These are phyloP conservation scores for Uloborus diversus DNA, from an alignment of 1,140 invertebrate genomes.

Conservation along the genomic window DNA sequence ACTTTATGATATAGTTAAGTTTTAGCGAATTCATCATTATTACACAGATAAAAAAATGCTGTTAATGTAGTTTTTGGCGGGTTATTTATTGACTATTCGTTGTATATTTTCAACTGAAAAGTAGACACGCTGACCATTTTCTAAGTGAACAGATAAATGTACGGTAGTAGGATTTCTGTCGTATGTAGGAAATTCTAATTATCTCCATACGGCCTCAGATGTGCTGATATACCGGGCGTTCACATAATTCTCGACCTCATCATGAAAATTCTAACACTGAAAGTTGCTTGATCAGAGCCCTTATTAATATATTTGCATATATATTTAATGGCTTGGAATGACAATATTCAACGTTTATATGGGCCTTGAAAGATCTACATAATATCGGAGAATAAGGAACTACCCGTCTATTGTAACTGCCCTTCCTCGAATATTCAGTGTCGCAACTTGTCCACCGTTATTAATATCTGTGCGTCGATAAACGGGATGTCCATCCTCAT, in stretches of 20 bases:
- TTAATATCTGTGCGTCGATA: not conserved
- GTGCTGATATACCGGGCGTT: conserved; percentile 56
- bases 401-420: not conserved
- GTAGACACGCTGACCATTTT: conserved; percentile 59
- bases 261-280: not conserved
- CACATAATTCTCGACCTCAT: not conserved
- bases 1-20: not conserved
- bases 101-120: not conserved
- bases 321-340: conserved; percentile 16
- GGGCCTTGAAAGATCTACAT: not conserved
- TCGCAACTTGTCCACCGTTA: not conserved
- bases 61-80: not conserved
- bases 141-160: conserved; percentile 67
- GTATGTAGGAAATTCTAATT: conserved; percentile 62
- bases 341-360: conserved; percentile 13
- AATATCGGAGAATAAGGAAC: not conserved
- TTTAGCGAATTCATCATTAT: not conserved
- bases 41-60: not conserved
- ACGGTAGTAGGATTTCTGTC: conserved; percentile 64
- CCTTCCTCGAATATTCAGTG: not conserved
- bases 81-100: not conserved
- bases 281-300: not conserved
- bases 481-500: conserved; percentile 16
- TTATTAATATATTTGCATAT: conserved; percentile 52
- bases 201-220: conserved; percentile 57